Percentiles rank a stretch among this genome's conserved stretches.
Evolutionary conservation across 30 jellyfish, hydroid and myxozoan genomes (phyloP).

Genomic region (Aurelia coerulea): DNA sequence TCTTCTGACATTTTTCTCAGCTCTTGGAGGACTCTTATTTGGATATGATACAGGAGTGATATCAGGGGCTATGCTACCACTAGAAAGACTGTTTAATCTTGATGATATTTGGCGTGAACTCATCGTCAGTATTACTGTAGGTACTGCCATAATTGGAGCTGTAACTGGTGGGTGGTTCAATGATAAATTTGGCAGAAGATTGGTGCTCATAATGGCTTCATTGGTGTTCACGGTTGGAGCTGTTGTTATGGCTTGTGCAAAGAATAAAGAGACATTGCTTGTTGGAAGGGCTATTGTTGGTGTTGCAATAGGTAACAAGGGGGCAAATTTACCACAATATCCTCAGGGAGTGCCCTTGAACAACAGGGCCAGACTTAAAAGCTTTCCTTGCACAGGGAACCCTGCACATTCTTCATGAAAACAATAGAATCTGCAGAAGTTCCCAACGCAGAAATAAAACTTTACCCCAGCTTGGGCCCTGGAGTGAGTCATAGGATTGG

Average conservation of each 20-base stretch:
- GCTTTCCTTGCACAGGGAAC: too few species aligned
- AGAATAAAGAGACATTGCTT: conserved; percentile 43
- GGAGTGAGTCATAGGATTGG: too few species aligned
- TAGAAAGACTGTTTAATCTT: conserved; percentile 52
- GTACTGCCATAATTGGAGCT: conserved; percentile 95
- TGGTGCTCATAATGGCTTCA: conserved; percentile 58
- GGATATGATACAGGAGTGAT: conserved; percentile 98
- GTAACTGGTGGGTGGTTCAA: conserved; percentile 76
- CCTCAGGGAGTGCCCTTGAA: too few species aligned
- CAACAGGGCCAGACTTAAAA: too few species aligned
- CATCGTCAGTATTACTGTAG: conserved; percentile 85
- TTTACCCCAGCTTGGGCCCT: too few species aligned
- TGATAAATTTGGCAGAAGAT: conserved; percentile 78
- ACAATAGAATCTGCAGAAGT: too few species aligned
- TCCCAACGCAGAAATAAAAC: too few species aligned
- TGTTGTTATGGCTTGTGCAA: conserved; percentile 77
- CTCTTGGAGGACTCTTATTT: conserved; percentile 93
- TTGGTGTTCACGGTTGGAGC: conserved; percentile 79
- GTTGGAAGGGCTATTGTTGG: conserved; percentile 92
- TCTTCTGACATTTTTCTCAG: conserved; percentile 81
- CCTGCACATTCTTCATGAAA: too few species aligned
- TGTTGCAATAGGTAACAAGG: conserved; percentile 80
- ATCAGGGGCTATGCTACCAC: conserved; percentile 93
- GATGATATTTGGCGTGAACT: conserved; percentile 76
- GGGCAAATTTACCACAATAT: too few species aligned